Conservation (phyloP, 2,888 invertebrate genomes). For the Eupithecia dodoneata region DNA sequence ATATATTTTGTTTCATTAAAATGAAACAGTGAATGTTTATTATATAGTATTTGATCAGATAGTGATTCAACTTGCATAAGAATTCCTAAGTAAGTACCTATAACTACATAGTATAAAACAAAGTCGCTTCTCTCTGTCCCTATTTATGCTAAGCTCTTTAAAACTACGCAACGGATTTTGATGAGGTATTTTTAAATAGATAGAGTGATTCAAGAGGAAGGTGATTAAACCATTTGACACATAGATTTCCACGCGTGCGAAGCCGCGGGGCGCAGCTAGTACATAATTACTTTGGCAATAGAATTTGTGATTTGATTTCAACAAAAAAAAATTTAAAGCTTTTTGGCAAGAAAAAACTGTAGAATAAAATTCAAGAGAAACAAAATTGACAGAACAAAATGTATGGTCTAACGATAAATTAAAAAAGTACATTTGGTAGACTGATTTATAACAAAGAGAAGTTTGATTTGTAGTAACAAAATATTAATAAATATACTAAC, state of each 20-base stretch:
- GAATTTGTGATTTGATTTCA: background rate
- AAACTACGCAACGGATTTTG: too few species aligned
- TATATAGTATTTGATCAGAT: background rate
- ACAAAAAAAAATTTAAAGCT: background rate
- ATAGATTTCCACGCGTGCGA: too few species aligned
- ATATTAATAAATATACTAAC: constrained; percentile 25
- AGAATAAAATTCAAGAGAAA: background rate
- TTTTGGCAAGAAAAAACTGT: background rate
- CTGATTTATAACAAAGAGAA: constrained; percentile 27
- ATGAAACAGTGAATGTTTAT: background rate
- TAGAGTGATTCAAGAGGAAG: too few species aligned
- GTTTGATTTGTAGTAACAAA: constrained; percentile 28
- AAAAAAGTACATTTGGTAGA: constrained; percentile 20
- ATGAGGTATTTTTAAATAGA: too few species aligned
- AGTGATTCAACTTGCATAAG: background rate
- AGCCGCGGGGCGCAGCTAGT: too few species aligned
- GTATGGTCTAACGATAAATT: constrained; percentile 13
- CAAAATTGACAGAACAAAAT: constrained; percentile 8
- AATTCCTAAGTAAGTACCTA: background rate
- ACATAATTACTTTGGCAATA: background rate
- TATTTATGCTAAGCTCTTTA: too few species aligned
- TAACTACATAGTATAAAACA: too few species aligned
- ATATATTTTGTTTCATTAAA: background rate
- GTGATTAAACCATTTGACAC: too few species aligned
- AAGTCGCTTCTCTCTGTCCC: too few species aligned